Conservation (phyloP, 2,797 vertebrate species). For the Xenops minutus region DNA sequence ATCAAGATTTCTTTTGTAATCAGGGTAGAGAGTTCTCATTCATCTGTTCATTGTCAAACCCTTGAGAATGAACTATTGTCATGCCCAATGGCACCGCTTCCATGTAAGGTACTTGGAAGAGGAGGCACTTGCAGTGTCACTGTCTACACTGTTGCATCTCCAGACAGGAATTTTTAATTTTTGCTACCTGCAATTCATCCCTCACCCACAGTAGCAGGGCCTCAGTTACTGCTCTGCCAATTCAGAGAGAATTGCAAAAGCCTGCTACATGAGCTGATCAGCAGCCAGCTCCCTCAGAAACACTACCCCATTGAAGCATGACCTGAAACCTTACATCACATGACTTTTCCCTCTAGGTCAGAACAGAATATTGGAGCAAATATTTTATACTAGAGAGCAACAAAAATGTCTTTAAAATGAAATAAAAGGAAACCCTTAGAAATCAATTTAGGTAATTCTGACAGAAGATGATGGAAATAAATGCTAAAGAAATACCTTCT, state of each 20-base stretch:
- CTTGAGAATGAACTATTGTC: neutral
- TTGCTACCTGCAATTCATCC: neutral
- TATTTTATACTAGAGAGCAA: neutral
- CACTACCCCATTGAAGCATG: neutral
- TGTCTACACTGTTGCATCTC: neutral
- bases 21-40: neutral
- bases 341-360: neutral
- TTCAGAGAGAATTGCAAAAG: neutral
- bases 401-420: neutral
- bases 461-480: conserved; percentile 13
- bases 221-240: neutral
- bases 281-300: neutral
- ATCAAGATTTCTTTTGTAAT: neutral
- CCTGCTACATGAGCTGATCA: neutral
- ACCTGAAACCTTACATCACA: neutral
- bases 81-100: neutral
- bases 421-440: conserved; percentile 21
- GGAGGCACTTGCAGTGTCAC: neutral
- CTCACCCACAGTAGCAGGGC: neutral
- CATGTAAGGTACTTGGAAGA: neutral
- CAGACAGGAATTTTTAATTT: neutral
- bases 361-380: neutral
- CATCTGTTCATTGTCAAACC: neutral
- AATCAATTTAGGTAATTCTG: neutral
- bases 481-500: neutral